Conservation (phyloP, 2,888 invertebrate species). For the Rhamnusium bicolor region DNA sequence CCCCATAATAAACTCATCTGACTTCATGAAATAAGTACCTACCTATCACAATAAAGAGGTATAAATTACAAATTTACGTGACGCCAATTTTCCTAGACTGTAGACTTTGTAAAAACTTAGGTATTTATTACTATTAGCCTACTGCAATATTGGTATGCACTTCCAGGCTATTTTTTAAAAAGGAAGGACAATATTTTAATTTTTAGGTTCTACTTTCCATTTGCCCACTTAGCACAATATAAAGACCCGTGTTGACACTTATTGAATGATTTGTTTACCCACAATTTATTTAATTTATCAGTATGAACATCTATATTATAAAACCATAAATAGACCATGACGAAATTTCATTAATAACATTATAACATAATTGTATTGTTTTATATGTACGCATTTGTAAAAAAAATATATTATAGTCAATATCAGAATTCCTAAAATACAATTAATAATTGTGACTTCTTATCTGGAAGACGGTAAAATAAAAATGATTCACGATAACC, state of each 20-base stretch:
- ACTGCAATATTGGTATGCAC: background rate
- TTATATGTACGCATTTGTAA: too few species aligned
- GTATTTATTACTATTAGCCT: background rate
- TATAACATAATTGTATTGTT: too few species aligned
- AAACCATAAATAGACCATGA: too few species aligned
- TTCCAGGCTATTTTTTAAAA: background rate
- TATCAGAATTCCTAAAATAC: too few species aligned
- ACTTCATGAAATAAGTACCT: too few species aligned
- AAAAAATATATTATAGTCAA: too few species aligned
- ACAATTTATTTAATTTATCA: background rate
- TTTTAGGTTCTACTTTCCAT: background rate
- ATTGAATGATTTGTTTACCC: slow-evolving; percentile 2
- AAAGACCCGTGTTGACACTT: background rate
- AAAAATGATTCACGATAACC: too few species aligned
- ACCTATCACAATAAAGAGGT: background rate
- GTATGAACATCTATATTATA: too few species aligned
- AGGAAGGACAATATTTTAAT: background rate
- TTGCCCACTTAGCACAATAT: background rate
- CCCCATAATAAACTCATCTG: too few species aligned
- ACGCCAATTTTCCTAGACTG: background rate
- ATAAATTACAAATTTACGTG: background rate
- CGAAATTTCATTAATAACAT: too few species aligned
- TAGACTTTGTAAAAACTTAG: background rate
- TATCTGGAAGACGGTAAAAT: too few species aligned
- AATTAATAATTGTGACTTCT: too few species aligned